Percentiles rank a stretch among this genome's conserved stretches.
Conservation (phyloP, 2,888 invertebrate species). For the Dolichopus griseipennis region DNA sequence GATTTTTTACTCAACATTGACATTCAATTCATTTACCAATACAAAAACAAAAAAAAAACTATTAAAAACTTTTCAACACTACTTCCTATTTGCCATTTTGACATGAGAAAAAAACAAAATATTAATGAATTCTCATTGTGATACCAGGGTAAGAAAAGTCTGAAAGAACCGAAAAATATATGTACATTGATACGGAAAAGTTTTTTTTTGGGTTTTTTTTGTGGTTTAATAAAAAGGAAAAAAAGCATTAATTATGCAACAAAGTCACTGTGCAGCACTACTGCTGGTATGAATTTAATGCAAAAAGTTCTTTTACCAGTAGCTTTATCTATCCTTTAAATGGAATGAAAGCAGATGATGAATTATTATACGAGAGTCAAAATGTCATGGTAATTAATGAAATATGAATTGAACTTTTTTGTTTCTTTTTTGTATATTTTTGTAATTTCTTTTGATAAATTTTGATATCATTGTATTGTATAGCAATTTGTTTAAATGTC, state of each 20-base stretch:
- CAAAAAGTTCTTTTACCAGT: not conserved
- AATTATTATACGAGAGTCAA: not conserved
- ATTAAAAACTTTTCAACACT: too few species aligned
- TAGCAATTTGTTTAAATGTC: too few species aligned
- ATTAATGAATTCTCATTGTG: too few species aligned
- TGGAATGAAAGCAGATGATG: not conserved
- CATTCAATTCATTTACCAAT: too few species aligned
- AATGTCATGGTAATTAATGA: slow-evolving; percentile 3
- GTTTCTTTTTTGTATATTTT: too few species aligned
- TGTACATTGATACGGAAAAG: not conserved
- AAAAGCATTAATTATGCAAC: not conserved
- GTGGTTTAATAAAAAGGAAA: not conserved
- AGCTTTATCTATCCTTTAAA: not conserved
- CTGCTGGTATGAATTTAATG: too few species aligned
- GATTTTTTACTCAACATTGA: too few species aligned
- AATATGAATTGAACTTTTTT: not conserved
- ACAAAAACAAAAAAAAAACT: too few species aligned
- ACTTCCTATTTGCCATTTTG: not conserved
- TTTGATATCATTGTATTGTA: too few species aligned
- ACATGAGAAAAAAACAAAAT: not conserved
- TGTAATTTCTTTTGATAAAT: too few species aligned
- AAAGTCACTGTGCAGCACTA: not conserved
- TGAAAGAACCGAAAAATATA: too few species aligned
- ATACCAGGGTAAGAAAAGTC: too few species aligned
- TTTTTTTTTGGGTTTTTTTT: not conserved